Percentiles rank a stretch among this genome's conserved stretches.
These are phyloP conservation scores for Alitta virens DNA, from an alignment of 2,888 invertebrate genomes.

Conservation along the genomic window DNA sequence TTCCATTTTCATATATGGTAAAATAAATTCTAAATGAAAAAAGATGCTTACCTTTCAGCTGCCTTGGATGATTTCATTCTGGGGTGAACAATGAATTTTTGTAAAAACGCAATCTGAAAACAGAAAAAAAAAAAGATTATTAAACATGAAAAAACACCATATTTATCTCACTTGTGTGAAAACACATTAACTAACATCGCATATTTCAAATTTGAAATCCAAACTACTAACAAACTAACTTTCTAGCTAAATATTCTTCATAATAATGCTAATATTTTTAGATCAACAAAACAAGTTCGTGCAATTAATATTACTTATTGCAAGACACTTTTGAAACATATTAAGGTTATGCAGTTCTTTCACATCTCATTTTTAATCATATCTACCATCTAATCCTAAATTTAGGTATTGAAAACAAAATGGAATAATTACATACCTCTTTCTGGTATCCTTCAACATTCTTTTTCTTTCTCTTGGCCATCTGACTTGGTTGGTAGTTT, in stretches of 20 bases:
- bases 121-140: slow-evolving; percentile 1
- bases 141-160: no score
- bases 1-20: no score
- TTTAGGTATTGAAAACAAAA: background rate
- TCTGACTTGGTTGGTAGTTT: slow-evolving; percentile 44
- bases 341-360: no score
- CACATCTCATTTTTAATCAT: background rate
- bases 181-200: no score
- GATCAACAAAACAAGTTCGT: no score
- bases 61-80: slow-evolving; percentile 93
- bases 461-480: slow-evolving; percentile 58
- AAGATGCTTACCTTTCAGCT: slow-evolving; percentile 69
- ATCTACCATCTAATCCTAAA: background rate
- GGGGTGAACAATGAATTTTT: slow-evolving; percentile 77
- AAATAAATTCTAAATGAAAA: background rate
- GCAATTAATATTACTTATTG: no score
- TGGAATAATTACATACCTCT: slow-evolving; percentile 62
- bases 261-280: no score
- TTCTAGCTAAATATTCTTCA: no score
- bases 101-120: slow-evolving; percentile 64
- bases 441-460: slow-evolving; percentile 75
- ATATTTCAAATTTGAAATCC: no score
- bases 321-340: no score
- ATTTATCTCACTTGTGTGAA: no score
- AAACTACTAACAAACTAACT: no score